A percentile compares a stretch with the other conserved stretches of the same genome.
These are phyloP conservation scores for Aphis craccivora DNA, from an alignment of 1,140 invertebrate genomes.

Conservation along the genomic window DNA sequence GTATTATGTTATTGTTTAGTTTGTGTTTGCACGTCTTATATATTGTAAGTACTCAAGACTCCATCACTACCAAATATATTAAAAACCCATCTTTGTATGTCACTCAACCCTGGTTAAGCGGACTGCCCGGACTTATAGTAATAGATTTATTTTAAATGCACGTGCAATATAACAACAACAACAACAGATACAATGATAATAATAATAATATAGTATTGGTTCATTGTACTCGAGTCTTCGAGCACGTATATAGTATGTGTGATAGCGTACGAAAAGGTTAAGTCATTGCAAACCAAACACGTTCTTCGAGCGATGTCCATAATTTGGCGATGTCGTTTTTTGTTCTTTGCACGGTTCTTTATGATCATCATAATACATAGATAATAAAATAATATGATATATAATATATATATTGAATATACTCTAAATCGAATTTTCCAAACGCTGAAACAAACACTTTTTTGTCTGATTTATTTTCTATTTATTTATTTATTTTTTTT, in stretches of 20 bases:
- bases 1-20: not conserved
- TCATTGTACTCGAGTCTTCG: slow-evolving; percentile 5
- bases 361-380: not conserved
- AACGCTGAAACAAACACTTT: not conserved
- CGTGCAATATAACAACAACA: not conserved
- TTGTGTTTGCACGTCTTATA: no score
- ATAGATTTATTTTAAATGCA: not conserved
- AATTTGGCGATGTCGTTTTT: not conserved
- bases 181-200: not conserved
- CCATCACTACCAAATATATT: not conserved
- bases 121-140: not conserved
- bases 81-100: not conserved
- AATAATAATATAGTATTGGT: slow-evolving; percentile 26
- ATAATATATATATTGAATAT: not conserved
- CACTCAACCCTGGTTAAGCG: not conserved
- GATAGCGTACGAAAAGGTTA: slow-evolving; percentile 23
- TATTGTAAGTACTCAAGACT: not conserved
- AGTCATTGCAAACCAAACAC: slow-evolving; percentile 21
- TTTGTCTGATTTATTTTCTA: not conserved
- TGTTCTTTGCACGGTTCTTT: not conserved
- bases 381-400: not conserved
- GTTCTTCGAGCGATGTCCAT: not conserved
- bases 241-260: no score
- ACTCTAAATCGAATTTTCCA: not conserved
- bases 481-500: no score